Evolutionary conservation across 2,113 vertebrate genomes (phyloP).

Genomic region (Salvator merianae): DNA sequence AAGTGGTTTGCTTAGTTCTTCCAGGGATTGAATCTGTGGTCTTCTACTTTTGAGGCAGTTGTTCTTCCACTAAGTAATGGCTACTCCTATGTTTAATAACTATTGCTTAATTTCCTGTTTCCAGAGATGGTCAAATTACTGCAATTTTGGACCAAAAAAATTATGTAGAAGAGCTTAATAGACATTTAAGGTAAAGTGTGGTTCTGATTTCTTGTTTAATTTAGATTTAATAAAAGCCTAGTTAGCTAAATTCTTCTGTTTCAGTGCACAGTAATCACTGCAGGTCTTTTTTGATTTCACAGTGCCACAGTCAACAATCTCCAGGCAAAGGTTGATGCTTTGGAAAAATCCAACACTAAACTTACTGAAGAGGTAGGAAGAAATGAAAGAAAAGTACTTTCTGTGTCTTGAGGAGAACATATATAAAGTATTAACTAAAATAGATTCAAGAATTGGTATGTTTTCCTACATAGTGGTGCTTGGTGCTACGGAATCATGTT

Average conservation of each 20-base stretch:
- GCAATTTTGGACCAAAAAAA: slow-evolving; percentile 99
- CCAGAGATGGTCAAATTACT: slow-evolving; percentile 95
- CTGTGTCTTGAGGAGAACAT: neutral
- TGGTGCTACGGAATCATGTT: neutral
- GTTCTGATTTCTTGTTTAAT: neutral
- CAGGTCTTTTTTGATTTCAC: slow-evolving; percentile 46
- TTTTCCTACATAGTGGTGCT: neutral
- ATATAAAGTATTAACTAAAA: neutral
- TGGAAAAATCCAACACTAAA: slow-evolving; percentile 99
- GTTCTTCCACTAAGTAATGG: no score
- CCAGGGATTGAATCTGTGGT: no score
- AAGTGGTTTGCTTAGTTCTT: no score
- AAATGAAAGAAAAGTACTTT: neutral
- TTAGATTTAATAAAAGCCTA: neutral
- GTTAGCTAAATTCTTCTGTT: neutral
- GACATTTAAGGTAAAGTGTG: slow-evolving; percentile 89
- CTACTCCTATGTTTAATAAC: neutral
- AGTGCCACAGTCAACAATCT: slow-evolving; percentile 98
- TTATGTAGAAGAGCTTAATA: slow-evolving; percentile 98
- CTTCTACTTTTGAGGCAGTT: no score
- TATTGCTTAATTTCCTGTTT: slow-evolving; percentile 5
- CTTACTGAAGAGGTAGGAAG: slow-evolving; percentile 91
- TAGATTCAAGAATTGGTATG: neutral
- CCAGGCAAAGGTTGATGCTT: slow-evolving; percentile 94
- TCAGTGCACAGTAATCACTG: slow-evolving; percentile 7